Percentiles rank a stretch among this genome's conserved stretches.
These are phyloP conservation scores for Enteromius treurensis DNA, from an alignment of 2,797 vertebrate species.

Conservation along the genomic window DNA sequence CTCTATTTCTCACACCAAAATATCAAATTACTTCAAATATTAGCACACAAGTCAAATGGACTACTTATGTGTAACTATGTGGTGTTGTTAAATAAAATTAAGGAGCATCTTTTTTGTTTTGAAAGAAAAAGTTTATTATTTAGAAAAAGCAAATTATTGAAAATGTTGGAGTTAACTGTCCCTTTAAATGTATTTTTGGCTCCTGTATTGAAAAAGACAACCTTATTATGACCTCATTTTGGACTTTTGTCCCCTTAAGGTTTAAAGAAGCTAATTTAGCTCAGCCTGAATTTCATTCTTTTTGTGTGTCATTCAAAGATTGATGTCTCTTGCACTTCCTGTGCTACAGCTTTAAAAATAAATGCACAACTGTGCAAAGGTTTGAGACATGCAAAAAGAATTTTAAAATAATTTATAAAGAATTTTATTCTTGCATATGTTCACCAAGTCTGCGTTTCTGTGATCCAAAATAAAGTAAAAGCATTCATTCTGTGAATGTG, in stretches of 20 bases:
- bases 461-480: background rate
- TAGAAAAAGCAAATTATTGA: background rate
- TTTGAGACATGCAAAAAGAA: background rate
- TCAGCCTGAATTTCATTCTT: constrained; percentile 22
- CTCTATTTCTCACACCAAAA: background rate
- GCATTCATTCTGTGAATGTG: background rate
- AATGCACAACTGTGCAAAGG: background rate
- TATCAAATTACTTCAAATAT: background rate
- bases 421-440: too few species aligned
- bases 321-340: background rate
- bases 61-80: background rate
- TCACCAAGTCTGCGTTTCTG: background rate
- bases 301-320: background rate
- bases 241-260: constrained; percentile 30
- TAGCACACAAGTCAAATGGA: background rate
- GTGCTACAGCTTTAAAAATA: background rate
- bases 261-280: constrained; percentile 34
- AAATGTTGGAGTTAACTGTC: background rate
- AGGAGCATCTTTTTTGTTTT: background rate
- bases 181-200: constrained; percentile 21
- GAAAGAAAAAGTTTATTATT: background rate
- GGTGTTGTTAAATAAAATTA: background rate
- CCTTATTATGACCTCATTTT: constrained; percentile 17
- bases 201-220: background rate
- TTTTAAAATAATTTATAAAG: too few species aligned